Evolutionary conservation across 2,797 vertebrate species (phyloP), one percentile per base, ranked within the genome.

Genomic region (Micromesistius poutassou): DNA sequence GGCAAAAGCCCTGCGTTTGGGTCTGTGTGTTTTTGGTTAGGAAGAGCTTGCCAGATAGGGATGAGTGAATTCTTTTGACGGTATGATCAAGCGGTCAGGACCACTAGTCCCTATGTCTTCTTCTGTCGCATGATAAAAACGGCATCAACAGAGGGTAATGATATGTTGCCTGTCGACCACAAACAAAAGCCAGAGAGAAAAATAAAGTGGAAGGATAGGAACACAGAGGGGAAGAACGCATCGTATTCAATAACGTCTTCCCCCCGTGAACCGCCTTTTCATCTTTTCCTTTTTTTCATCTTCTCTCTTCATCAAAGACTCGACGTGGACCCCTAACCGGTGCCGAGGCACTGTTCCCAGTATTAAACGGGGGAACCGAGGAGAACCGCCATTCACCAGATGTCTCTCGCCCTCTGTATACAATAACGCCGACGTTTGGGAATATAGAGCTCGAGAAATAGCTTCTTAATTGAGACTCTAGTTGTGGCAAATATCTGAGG

Each of bases 221-320:
- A 72, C 80, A 10, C 66, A 25, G 79, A 76, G 82, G 78, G 78
- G 81, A 78, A 79, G 77, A 74, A 30, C 76, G 72, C 77, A 82
- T 91, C 83, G 79, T 82, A 77, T 88, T 84, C 81, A 86, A 81
- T 87, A 79, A 88, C 78, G n/a, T 78, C 80, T 86, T 82, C 31
- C 28, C 66, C 70, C 66, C 33, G n/a, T 13, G 68, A 77, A 85
- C 82, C 77, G 72, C 72, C 71, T 76, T 83, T 89, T 90, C 74
- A 86, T 87, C 77, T 84, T 66, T 66, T 25, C 28, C 19, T 66
- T 66, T 5, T 55, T 55, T 22, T 55, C 22, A n/a, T 55, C 22
- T 1, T 55, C 19, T 13, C 38, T 13, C 38, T 16, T 42, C 40
- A 42, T 42, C 22, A 25, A 62, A 62, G 55, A 8, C 55, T 55